Evolutionary conservation across 2,888 invertebrate genomes (phyloP), one percentile per base, ranked within the genome.

Genomic region (Cheilosia grossa): DNA sequence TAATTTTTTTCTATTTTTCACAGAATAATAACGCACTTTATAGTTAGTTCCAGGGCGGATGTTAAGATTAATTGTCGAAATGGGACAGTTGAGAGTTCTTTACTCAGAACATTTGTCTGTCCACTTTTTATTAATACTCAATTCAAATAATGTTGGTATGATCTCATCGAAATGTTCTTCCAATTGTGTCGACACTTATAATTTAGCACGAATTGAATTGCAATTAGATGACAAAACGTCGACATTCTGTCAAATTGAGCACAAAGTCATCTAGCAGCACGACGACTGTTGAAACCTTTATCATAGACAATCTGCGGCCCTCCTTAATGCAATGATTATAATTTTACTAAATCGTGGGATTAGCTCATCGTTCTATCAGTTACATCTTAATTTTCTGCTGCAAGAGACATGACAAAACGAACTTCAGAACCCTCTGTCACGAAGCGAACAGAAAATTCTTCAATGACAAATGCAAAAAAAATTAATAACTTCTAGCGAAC

Each of bases 341-440:
- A 79, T 83, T 79, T 70, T 61, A 64, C 74, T 70, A 75, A 83
- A 70, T 79, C 79, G 79, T 83, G 83, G 24, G 64, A 74, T 79
- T 59, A 79, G 69, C 79, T 79, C 74, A 79, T 70, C 69, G 66
- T 82, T 78, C 69, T 59, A 79, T 80, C 79, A 61, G 83, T 49
- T 70, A 83, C 83, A 83, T 83, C 83, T 83, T 49, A 79, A 83
- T 70, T 63, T 63, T 33, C 53, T 9, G 7, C 49, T 24, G 21
- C 61, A 33, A 59, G 37, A 54, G 47, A 54, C 64, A 70, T 75
- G 81, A 70, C 81, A 82, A 70, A 54, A 61, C 54, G 53, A 4
- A 30, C 19, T 47, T 66, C 64, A 74, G 44, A 82, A 67, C 49
- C 21, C 42, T 42, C 9, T 56, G 82, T 82, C 82, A 82, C 82